These are phyloP conservation scores for Rhabdomys dilectus DNA, from an alignment of 2,113 vertebrate species.

Conservation along the genomic window DNA sequence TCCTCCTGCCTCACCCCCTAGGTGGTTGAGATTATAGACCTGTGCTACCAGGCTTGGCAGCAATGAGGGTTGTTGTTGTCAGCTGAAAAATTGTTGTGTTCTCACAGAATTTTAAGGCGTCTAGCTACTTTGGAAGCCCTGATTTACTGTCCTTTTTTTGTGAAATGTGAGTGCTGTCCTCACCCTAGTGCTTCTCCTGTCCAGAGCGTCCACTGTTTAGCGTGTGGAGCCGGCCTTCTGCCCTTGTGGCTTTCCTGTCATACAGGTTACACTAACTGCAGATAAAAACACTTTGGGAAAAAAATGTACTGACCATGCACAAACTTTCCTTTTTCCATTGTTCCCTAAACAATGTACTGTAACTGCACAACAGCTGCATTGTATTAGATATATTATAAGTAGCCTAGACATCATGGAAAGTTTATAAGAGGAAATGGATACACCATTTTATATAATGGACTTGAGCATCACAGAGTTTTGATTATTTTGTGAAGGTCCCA, in stretches of 20 bases:
- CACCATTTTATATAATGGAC: background rate
- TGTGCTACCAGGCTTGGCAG: background rate
- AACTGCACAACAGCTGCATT: background rate
- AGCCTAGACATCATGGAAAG: background rate
- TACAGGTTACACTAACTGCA: background rate
- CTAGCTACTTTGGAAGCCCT: background rate
- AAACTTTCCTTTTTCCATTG: background rate
- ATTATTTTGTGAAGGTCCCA: background rate
- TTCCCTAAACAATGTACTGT: background rate
- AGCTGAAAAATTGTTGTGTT: background rate
- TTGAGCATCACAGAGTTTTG: background rate
- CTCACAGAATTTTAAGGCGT: constrained; percentile 16
- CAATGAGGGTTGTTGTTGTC: background rate
- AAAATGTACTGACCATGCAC: background rate
- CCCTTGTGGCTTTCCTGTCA: background rate
- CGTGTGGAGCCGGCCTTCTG: background rate
- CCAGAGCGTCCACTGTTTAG: background rate
- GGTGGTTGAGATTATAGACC: background rate
- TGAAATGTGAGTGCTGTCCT: background rate
- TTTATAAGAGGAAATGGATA: background rate
- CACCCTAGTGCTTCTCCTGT: background rate
- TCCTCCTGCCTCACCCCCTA: background rate
- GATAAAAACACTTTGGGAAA: background rate
- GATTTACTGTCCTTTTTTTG: background rate
- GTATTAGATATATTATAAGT: background rate